These are phyloP conservation scores for Ennomos erosarius DNA, from an alignment of 2,888 invertebrate species.

Conservation along the genomic window DNA sequence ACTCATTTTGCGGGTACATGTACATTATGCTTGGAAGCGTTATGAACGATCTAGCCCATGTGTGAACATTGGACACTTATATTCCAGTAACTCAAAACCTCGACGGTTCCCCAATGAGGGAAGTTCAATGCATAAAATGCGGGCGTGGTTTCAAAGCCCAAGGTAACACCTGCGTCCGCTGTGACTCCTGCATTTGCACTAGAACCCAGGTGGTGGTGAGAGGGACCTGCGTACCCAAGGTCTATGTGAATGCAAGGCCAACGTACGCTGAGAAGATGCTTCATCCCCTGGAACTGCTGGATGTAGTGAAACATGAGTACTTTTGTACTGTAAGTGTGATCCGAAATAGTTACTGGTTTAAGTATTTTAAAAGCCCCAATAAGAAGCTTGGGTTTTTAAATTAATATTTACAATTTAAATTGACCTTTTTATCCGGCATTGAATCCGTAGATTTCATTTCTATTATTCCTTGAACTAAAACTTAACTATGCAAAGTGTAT, in stretches of 20 bases:
- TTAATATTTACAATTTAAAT: too few species aligned
- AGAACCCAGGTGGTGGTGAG: conserved; percentile 60
- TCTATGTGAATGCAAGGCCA: conserved; percentile 61
- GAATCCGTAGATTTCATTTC: too few species aligned
- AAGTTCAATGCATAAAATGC: conserved; percentile 75
- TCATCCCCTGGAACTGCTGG: conserved; percentile 61
- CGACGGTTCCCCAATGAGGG: conserved; percentile 72
- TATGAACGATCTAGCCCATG: background rate
- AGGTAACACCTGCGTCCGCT: conserved; percentile 63
- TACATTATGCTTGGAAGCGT: too few species aligned
- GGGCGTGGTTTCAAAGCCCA: conserved; percentile 62
- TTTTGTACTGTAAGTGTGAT: conserved; percentile 66
- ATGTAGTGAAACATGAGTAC: conserved; percentile 71
- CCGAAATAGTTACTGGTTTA: conserved; percentile 1
- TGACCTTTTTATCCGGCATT: too few species aligned
- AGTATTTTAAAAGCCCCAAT: too few species aligned
- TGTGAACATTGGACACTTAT: background rate
- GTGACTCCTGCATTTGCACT: conserved; percentile 63
- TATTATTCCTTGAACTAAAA: too few species aligned
- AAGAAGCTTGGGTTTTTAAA: too few species aligned
- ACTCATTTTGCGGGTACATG: too few species aligned
- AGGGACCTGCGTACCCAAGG: conserved; percentile 65
- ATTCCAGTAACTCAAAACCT: conserved; percentile 70
- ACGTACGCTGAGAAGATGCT: conserved; percentile 63
- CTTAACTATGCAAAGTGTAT: too few species aligned